Evolutionary conservation across 2,113 vertebrate species (phyloP).

Genomic region (Marmota flaviventris): DNA sequence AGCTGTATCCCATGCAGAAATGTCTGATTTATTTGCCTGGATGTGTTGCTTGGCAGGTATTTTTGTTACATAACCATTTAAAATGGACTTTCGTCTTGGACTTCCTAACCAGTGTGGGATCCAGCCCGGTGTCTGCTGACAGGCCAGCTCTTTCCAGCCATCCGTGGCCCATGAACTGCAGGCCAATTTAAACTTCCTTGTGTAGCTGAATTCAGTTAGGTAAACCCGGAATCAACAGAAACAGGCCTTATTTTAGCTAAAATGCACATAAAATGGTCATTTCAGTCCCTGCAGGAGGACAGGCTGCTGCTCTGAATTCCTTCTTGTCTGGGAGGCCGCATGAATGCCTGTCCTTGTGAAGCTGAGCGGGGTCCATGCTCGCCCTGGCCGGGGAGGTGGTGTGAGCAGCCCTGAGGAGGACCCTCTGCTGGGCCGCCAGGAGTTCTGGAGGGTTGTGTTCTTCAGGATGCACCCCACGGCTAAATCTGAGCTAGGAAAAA

Average conservation of each 20-base stretch:
- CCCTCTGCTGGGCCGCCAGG: background rate
- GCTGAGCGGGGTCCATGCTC: conserved; percentile 25
- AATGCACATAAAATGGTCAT: conserved; percentile 56
- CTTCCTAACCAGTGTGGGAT: conserved; percentile 65
- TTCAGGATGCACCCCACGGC: background rate
- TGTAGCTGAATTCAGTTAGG: conserved; percentile 46
- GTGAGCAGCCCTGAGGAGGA: background rate
- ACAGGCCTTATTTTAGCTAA: conserved; percentile 71
- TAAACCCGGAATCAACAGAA: conserved; percentile 76
- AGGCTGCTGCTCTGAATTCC: conserved; percentile 70
- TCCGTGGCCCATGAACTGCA: conserved; percentile 18
- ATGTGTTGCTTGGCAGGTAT: conserved; percentile 72
- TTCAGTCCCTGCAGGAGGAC: conserved; percentile 37
- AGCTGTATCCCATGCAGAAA: conserved; percentile 48
- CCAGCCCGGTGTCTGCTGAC: conserved; percentile 63
- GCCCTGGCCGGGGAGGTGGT: background rate
- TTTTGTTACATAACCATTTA: conserved; percentile 66
- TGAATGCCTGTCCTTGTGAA: conserved; percentile 82
- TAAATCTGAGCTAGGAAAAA: background rate
- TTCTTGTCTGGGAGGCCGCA: conserved; percentile 72
- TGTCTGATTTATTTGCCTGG: conserved; percentile 61
- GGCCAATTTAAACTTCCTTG: conserved; percentile 79
- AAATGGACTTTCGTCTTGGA: conserved; percentile 64
- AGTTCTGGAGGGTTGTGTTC: background rate
- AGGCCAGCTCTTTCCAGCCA: conserved; percentile 70